A percentile compares a stretch with the other conserved stretches of the same genome.
Conservation (phyloP, 2,888 invertebrate species). For the Dasysyrphus tricinctus region DNA sequence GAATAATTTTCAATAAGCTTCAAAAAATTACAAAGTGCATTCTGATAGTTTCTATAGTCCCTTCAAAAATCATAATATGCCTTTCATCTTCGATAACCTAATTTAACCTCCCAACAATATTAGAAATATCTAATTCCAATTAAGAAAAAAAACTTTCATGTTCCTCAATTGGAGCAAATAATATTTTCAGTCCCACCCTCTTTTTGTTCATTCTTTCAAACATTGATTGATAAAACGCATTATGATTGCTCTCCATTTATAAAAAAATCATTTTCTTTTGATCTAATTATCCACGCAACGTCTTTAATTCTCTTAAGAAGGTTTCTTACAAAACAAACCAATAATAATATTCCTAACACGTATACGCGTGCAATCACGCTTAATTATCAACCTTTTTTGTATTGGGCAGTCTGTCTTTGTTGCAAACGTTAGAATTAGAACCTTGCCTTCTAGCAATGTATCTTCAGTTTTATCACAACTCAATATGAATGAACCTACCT, state of each 20-base stretch:
- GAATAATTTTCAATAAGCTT: background rate
- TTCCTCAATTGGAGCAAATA: constrained; percentile 15
- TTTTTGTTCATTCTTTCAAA: constrained; percentile 21
- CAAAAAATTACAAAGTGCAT: background rate
- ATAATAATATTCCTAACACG: constrained; percentile 54
- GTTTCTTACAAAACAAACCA: constrained; percentile 1
- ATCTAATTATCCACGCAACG: constrained; percentile 15
- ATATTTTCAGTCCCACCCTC: background rate
- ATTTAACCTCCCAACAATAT: constrained; percentile 31
- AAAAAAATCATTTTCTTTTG: constrained; percentile 3
- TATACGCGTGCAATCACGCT: constrained; percentile 53
- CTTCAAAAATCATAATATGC: constrained; percentile 8
- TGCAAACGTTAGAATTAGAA: constrained; percentile 55
- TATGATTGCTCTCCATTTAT: constrained; percentile 9
- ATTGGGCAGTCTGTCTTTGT: background rate
- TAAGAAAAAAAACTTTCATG: constrained; percentile 11
- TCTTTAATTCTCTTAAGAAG: constrained; percentile 13
- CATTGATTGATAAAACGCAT: constrained; percentile 46
- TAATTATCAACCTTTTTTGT: constrained; percentile 36
- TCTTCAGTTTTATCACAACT: constrained; percentile 9
- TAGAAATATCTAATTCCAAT: constrained; percentile 41
- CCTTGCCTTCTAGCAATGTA: constrained; percentile 1
- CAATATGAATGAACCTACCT: constrained; percentile 2
- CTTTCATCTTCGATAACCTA: constrained; percentile 47
- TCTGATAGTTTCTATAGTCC: background rate